Percentiles rank a stretch among this genome's conserved stretches.
These are phyloP conservation scores for Rhea americana DNA, from an alignment of 2,113 vertebrate species.

Conservation along the genomic window DNA sequence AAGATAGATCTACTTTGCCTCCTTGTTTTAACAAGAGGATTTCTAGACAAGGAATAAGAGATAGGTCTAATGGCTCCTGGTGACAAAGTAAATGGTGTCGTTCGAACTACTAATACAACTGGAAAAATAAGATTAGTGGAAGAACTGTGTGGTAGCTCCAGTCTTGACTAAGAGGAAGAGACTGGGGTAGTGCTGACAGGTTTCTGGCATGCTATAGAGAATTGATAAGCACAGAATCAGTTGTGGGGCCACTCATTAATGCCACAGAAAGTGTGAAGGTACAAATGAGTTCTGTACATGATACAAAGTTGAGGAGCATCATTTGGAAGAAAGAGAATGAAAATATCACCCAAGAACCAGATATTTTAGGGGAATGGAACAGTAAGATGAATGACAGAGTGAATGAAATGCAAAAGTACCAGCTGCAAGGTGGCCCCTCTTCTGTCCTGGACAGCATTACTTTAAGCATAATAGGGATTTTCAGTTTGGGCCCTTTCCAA, in stretches of 20 bases:
- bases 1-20: not conserved
- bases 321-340: not conserved
- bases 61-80: not conserved
- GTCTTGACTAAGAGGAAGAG: not conserved
- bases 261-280: not conserved
- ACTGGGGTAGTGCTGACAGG: not conserved
- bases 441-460: not conserved
- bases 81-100: not conserved
- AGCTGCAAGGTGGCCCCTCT: accelerated
- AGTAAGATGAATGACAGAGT: not conserved
- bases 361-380: not conserved
- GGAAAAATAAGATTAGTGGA: not conserved
- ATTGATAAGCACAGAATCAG: not conserved
- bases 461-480: not conserved
- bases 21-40: not conserved
- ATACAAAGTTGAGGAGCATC: not conserved
- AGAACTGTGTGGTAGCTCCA: not conserved
- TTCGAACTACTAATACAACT: not conserved
- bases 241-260: not conserved
- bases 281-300: not conserved
- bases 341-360: not conserved
- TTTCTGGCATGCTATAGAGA: constrained; percentile 16
- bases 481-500: not conserved
- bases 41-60: not conserved
- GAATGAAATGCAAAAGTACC: not conserved